phyloP scores from a whole-genome alignment of 2,113 vertebrate species.

The Alosa alosa region DNA sequence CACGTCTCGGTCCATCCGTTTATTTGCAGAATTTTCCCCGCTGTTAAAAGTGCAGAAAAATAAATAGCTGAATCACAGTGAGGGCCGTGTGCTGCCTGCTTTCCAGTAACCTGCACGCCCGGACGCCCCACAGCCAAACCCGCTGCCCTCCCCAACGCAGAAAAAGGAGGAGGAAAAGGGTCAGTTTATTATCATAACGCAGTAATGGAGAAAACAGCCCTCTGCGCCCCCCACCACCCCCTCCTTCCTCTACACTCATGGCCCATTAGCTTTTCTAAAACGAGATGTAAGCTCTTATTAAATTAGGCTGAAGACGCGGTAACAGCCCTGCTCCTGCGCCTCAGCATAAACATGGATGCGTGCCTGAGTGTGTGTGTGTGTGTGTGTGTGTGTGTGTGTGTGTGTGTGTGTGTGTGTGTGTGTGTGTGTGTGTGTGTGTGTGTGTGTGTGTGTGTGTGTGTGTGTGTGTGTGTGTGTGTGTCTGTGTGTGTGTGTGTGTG shows the following conservation, averaged over 20 bases:
- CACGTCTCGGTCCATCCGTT: slow-evolving; percentile 41
- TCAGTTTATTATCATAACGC: slow-evolving; percentile 11
- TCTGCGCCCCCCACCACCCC: background rate
- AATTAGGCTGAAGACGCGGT: background rate
- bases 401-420: background rate
- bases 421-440: background rate
- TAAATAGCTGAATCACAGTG: slow-evolving; percentile 37
- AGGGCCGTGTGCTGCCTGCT: slow-evolving; percentile 1
- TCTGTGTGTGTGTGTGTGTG: background rate
- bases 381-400: background rate
- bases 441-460: slow-evolving; percentile 4
- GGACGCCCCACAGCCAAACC: background rate
- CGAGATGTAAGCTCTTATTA: slow-evolving; percentile 8
- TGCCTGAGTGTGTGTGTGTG: background rate
- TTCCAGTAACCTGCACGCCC: slow-evolving; percentile 33
- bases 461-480: background rate
- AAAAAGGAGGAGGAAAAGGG: background rate
- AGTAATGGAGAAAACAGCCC: slow-evolving; percentile 12
- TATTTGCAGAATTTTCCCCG: slow-evolving; percentile 42
- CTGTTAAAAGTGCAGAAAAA: slow-evolving; percentile 44
- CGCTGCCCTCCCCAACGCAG: background rate
- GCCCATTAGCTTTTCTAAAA: background rate
- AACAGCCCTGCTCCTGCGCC: background rate
- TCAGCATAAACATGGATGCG: background rate
- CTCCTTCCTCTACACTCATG: background rate